These are phyloP conservation scores for Hippocampus mohnikei DNA, from an alignment of 2,113 vertebrate species.

Conservation along the genomic window DNA sequence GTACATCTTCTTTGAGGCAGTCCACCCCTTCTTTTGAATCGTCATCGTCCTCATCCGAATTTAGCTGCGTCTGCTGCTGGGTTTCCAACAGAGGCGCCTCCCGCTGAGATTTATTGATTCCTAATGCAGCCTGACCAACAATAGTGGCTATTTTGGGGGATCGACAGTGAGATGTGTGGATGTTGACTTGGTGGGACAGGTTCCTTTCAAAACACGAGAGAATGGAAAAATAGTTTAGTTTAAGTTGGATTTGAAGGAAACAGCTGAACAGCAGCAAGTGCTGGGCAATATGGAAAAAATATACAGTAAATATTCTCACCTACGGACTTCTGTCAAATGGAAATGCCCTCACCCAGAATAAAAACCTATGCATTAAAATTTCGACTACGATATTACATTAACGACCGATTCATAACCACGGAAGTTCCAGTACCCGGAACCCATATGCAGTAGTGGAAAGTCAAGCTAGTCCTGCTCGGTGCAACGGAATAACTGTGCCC, in stretches of 20 bases:
- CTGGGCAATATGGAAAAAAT: no score
- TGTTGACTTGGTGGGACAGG: slow-evolving; percentile 76
- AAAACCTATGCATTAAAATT: no score
- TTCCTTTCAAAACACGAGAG: slow-evolving; percentile 50
- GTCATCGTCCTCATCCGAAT: slow-evolving; percentile 70
- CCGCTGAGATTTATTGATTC: slow-evolving; percentile 31
- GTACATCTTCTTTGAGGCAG: slow-evolving; percentile 69
- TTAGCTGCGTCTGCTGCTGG: slow-evolving; percentile 40
- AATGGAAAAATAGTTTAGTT: background rate
- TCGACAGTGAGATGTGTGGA: slow-evolving; percentile 77
- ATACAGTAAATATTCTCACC: no score
- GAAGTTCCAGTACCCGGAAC: no score
- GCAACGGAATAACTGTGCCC: no score
- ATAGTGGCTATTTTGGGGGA: slow-evolving; percentile 82
- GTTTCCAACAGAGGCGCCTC: slow-evolving; percentile 23
- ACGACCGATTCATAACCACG: no score
- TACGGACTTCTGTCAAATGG: no score
- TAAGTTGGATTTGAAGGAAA: slow-evolving; percentile 3
- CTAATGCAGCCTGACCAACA: slow-evolving; percentile 66
- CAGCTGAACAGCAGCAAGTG: background rate
- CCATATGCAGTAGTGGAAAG: no score
- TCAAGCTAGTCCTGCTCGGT: no score
- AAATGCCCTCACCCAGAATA: no score
- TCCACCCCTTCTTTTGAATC: slow-evolving; percentile 66
- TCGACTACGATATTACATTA: no score